Evolutionary conservation across 2,888 invertebrate species (phyloP), one percentile per base, ranked within the genome.

Genomic region (Cyclophora punctaria): DNA sequence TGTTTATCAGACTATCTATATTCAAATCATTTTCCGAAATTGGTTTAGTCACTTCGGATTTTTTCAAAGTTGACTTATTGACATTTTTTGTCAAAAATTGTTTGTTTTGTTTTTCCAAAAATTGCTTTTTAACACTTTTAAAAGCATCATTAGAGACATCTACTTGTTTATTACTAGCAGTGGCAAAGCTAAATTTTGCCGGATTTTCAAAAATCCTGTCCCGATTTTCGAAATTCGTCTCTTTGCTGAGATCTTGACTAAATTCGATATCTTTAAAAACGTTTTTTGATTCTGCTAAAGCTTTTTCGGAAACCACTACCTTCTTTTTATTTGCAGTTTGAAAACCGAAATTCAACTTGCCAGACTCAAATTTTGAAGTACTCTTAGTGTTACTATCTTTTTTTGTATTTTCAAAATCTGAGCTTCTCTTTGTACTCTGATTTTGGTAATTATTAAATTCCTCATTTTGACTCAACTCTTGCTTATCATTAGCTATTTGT

Each of bases 281-380:
- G 20, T 60, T 66, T 63, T 69, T 74, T n/a, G 69, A 71, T 61
- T 58, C 73, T 3, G 56, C 49, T 5, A 73, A 48, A 20, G 77
- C 71, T 48, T 63, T 49, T 45, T 66, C 62, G 5, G 80, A 78
- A 48, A 83, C 62, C 35, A 55, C 55, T 20, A 86, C 70, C 6
- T 59, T 52, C 60, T 80, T 82, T 45, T 83, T 81, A 53, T 68
- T 78, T 34, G 82, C 85, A n/a, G 80, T 80, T 61, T 70, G 65
- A 61, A 87, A 86, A 7, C 78, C 82, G 5, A 37, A 37, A 37
- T 37, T 20, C 1, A 20, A 0, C 5, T 37, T 37, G 37, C 37
- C 37, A 37, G 37, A 5, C 20, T 20, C 20, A 20, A 20, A 20
- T 20, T 20, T 20, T 20, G 20, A 20, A 20, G 2, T 20, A 20